Evolutionary conservation across 2,888 invertebrate genomes (phyloP).

Genomic region (Eledona agricola): DNA sequence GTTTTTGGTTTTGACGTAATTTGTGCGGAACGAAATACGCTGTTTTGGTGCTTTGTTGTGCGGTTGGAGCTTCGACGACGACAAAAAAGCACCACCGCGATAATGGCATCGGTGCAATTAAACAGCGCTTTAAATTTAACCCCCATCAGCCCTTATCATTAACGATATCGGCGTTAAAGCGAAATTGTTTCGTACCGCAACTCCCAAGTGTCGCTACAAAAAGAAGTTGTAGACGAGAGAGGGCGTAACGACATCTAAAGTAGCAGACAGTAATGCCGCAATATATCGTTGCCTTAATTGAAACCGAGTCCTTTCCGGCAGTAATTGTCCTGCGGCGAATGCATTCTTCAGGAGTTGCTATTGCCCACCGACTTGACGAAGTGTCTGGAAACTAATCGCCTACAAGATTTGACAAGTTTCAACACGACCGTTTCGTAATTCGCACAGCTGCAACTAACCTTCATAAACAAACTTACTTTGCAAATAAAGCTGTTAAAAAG

Average conservation of each 20-base stretch:
- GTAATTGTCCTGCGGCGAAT: slow-evolving; percentile 46
- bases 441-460: not conserved
- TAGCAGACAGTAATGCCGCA: slow-evolving; percentile 44
- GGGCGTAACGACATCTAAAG: slow-evolving; percentile 38
- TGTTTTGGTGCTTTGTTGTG: too few species aligned
- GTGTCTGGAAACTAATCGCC: not conserved
- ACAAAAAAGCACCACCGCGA: too few species aligned
- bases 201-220: slow-evolving; percentile 4
- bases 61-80: too few species aligned
- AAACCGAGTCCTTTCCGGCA: slow-evolving; percentile 44
- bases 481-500: too few species aligned
- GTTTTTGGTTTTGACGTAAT: too few species aligned
- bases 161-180: slow-evolving; percentile 17
- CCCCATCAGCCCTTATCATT: slow-evolving; percentile 15
- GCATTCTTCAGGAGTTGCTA: slow-evolving; percentile 26
- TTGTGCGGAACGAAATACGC: too few species aligned
- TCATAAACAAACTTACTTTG: too few species aligned
- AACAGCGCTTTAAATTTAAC: slow-evolving; percentile 21
- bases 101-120: slow-evolving; percentile 19
- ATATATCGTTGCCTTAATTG: slow-evolving; percentile 49
- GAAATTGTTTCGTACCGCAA: slow-evolving; percentile 10
- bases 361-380: not conserved
- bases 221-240: slow-evolving; percentile 27
- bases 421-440: not conserved
- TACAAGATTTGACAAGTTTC: slow-evolving; percentile 1